Base-by-base conservation (phyloP, 1,140 invertebrate species). In the Hycleus phaleratus region DNA sequence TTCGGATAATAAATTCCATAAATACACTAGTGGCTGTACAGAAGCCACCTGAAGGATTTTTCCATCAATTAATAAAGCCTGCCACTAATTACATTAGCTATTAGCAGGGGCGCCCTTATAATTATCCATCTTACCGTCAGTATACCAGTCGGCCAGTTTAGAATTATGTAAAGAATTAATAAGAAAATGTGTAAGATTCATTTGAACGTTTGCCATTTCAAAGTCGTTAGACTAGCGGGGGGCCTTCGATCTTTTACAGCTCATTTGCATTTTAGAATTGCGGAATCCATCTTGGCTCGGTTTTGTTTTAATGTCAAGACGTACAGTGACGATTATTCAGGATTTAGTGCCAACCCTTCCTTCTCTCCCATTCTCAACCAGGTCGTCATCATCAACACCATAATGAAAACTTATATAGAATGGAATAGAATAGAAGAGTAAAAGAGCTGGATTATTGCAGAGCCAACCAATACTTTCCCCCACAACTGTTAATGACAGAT, bases 211-310 rank as follows among this genome's bases (percentile, higher is more conserved):
- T 61, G 56, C 43, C 32, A 46, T 56, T 63, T 64, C 64, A 66
- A 58, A 66, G 64, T 55, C 53, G 46, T 32, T 32, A 32, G 32
- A 32, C 4, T 7, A 32, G 32, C 32, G 7, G 32, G 32, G 32
- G 32, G 50, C 48, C 44, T 45, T 43, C 61, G 62, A 68, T 69
- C 68, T 69, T 69, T 69, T 65, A 65, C 68, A 68, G 66, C 68
- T 69, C 68, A 69, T 69, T 69, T 69, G 68, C 66, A 68, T 68
- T 64, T 67, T 51, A 68, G 66, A 69, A 69, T 66, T 64, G 62
- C 62, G 66, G 60, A 66, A 66, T 66, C 60, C 64, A 64, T 66
- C 64, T 66, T 66, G 52, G 56, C 12, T 38, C 26, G 53, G 57
- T 62, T 62, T 62, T 62, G 60, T 59, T 62, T 62, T 62, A 62